Percentiles rank a stretch among this genome's conserved stretches.
phyloP scores from a whole-genome alignment of 2,797 vertebrate genomes.

The Oreortyx pictus region DNA sequence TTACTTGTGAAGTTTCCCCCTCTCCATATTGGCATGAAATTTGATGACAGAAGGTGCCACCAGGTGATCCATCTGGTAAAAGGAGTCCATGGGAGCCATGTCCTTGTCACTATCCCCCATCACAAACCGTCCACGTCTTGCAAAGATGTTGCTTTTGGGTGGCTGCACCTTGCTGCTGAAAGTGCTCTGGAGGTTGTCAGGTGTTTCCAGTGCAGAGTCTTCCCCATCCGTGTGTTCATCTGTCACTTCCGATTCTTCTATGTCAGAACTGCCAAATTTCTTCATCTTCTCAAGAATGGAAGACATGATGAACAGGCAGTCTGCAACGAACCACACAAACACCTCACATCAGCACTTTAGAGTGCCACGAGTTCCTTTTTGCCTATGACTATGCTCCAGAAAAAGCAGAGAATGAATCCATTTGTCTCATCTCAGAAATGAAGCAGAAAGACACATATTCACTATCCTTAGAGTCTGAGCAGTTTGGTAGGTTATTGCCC shows the following conservation, averaged over 20 bases:
- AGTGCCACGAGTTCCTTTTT: not conserved
- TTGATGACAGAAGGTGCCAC: constrained; percentile 73
- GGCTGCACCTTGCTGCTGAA: constrained; percentile 25
- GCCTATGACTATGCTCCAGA: not conserved
- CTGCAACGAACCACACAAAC: constrained; percentile 34
- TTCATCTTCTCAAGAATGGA: constrained; percentile 81
- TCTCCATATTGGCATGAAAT: constrained; percentile 82
- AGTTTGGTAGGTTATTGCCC: not conserved
- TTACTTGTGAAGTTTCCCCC: constrained; percentile 75
- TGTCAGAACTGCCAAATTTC: constrained; percentile 77
- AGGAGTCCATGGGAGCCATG: constrained; percentile 88
- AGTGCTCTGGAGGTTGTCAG: constrained; percentile 48
- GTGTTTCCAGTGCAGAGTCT: constrained; percentile 55
- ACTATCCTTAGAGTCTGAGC: not conserved
- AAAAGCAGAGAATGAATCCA: not conserved
- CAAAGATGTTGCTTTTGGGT: constrained; percentile 72
- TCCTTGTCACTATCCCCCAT: constrained; percentile 73
- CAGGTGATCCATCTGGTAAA: constrained; percentile 85
- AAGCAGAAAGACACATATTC: not conserved
- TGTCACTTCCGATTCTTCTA: constrained; percentile 72
- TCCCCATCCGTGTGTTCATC: constrained; percentile 80
- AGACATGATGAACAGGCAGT: constrained; percentile 34
- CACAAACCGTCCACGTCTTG: constrained; percentile 73
- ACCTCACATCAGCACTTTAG: not conserved
- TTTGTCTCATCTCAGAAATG: not conserved